These are phyloP conservation scores for Pelmatolapia mariae DNA, from an alignment of 2,113 vertebrate genomes.

Conservation along the genomic window DNA sequence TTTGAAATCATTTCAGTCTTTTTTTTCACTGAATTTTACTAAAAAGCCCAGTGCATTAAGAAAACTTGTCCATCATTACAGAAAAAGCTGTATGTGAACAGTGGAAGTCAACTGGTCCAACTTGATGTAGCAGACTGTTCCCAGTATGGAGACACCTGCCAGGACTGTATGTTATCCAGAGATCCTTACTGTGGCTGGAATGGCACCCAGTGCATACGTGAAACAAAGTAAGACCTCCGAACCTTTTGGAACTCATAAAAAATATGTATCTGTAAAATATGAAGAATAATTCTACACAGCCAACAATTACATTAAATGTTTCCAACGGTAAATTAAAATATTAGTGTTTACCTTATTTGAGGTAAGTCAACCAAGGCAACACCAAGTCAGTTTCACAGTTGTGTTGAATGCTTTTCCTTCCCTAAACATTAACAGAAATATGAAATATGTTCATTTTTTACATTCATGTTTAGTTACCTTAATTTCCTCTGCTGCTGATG, in stretches of 20 bases:
- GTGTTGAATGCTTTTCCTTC: background rate
- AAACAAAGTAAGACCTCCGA: background rate
- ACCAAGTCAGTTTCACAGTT: background rate
- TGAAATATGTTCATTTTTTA: background rate
- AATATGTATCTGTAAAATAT: background rate
- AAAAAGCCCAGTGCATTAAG: background rate
- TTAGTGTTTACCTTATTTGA: background rate
- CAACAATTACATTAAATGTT: background rate
- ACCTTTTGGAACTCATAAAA: background rate
- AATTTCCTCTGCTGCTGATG: background rate
- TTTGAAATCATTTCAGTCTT: background rate
- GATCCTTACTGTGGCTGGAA: conserved; percentile 70
- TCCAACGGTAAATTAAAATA: background rate
- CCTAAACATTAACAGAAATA: background rate
- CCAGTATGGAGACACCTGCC: conserved; percentile 45
- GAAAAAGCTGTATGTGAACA: conserved; percentile 57
- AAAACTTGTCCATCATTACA: conserved; percentile 5
- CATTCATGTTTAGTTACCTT: background rate
- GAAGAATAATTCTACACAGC: background rate
- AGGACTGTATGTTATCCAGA: conserved; percentile 50
- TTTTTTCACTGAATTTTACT: background rate
- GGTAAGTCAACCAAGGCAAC: background rate
- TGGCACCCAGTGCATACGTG: background rate
- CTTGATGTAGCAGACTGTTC: conserved; percentile 52
- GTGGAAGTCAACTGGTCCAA: conserved; percentile 42